Base-by-base conservation (phyloP, 1,140 invertebrate genomes). In the Cotesia typhae region DNA sequence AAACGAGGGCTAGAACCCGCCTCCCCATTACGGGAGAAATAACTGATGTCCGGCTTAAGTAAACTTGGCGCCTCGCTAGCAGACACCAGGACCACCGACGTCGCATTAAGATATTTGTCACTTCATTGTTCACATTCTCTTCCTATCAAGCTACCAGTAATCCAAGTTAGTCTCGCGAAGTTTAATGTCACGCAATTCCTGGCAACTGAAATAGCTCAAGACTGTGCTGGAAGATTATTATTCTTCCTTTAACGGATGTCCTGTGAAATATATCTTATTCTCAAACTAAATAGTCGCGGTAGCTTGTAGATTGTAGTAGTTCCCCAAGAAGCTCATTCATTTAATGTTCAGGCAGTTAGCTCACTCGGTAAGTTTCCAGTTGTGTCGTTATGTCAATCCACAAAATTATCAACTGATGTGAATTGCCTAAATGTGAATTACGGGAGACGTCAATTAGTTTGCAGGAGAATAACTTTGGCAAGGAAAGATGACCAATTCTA, bases 111-210 rank as follows among this genome's bases (percentile, higher is more conserved):
- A 81, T 81, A 84, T 87, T 86, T 85, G 84, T 85, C 82, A 84
- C 79, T 78, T 81, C 81, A 86, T 87, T 87, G 85, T 87, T 86
- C 79, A 74, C 72, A 76, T 67, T 74, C 73, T 68, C 77, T 76
- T 47, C 28, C 28, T 28, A 28, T 47, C 41, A 10, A 6, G 41
- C 10, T 9, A 47, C 6, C 41, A 47, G 41, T 76, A 55, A 55
- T 70, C 75, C 74, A 78, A 73, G 78, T 28, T 28, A 47, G 41
- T 47, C 78, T 63, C 74, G 78, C 74, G 67, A 75, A 83, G 83
- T 84, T 87, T 85, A 86, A 87, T 86, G 85, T 85, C 69, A 81
- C 81, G 85, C 83, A 83, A 84, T 85, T 87, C 83, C 85, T 85
- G 76, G 65, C 64, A 78, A 20, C 47, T 71, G 74, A 69, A 75